Evolutionary conservation across 2,113 vertebrate genomes (phyloP).

Genomic region (Nannospalax galili): DNA sequence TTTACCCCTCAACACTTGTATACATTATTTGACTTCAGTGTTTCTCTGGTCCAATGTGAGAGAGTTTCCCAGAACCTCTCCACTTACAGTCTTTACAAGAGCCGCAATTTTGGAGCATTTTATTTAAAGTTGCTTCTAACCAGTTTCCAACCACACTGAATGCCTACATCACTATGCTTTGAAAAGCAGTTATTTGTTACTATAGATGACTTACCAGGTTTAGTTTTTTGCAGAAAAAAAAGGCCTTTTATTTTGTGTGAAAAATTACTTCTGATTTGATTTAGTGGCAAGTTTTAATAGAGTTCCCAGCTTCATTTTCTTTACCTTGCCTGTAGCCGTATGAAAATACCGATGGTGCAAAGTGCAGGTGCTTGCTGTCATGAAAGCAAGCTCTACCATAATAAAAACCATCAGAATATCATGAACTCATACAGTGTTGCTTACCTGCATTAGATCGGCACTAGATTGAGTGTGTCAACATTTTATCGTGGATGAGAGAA

Average conservation of each 20-base stretch:
- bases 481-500: neutral
- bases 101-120: neutral
- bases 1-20: neutral
- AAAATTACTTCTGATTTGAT: constrained; percentile 66
- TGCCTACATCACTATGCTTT: constrained; percentile 21
- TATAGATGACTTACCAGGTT: constrained; percentile 67
- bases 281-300: constrained; percentile 59
- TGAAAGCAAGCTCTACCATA: neutral
- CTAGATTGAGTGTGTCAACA: too few species aligned
- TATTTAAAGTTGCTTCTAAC: constrained; percentile 50
- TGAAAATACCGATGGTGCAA: neutral
- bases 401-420: neutral
- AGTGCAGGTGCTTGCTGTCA: neutral
- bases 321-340: neutral
- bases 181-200: constrained; percentile 64
- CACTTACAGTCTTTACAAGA: neutral
- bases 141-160: constrained; percentile 52
- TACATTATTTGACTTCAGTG: neutral
- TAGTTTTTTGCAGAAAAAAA: constrained; percentile 42
- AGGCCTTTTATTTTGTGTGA: constrained; percentile 58
- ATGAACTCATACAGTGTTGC: neutral
- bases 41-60: neutral
- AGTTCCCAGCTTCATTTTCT: constrained; percentile 61
- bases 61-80: neutral
- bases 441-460: too few species aligned